Evolutionary conservation across 2,888 invertebrate genomes (phyloP), one percentile per base, ranked within the genome.

Genomic region (Meiosimyza platycephala): DNA sequence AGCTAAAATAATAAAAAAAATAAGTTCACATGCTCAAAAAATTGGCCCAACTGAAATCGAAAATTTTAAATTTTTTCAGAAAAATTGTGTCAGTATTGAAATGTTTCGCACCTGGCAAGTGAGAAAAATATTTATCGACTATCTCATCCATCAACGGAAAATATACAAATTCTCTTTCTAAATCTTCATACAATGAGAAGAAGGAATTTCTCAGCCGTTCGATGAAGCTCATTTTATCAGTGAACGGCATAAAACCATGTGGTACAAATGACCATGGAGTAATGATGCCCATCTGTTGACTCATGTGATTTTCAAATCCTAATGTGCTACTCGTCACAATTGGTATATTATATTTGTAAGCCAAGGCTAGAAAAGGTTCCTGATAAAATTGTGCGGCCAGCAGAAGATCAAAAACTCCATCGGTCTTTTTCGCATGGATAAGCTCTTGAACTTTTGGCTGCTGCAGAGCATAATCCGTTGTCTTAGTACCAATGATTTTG

Each of bases 191-290:
- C 3, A 87, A 67, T 0, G 84, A 82, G 3, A 81, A 79, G 1
- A 87, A 86, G 0, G 89, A 84, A 79, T 91, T 92, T 40, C 86
- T 81, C 0, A 90, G 60, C 76, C 92, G 83, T 77, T 90, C 88
- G 79, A 84, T 82, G 75, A 92, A 90, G 54, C 84, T 89, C 84
- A 89, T 89, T 64, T 81, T 81, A 33, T 90, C 90, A 1, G 89
- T 86, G 69, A 82, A 88, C 6, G 85, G 83, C 68, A 88, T 77
- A 73, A 88, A 87, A 12, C 86, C 84, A 68, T 89, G 88, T 0
- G 90, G 89, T 48, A 89, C 86, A 79, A 88, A 88, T 0, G 90
- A 88, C 80, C 87, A 87, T 0, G 89, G 88, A 1, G 85, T 82
- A 3, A 89, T 87, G 65, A 88, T 83, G 1, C 89, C 89, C 82